Evolutionary conservation across 2,113 vertebrate genomes (phyloP).

Genomic region (Phylloscopus trochilus): DNA sequence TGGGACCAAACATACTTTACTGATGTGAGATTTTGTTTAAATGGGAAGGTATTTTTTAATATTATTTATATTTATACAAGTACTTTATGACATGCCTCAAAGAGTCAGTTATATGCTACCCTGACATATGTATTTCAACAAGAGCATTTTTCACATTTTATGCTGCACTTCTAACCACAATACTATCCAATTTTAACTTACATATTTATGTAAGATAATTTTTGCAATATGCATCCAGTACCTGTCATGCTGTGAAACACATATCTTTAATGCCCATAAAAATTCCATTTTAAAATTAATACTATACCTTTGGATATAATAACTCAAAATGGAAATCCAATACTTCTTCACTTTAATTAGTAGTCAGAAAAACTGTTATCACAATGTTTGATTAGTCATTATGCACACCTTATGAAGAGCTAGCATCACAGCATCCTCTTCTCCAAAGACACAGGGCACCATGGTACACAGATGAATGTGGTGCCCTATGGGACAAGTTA

Average conservation of each 20-base stretch:
- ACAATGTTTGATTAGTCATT: neutral
- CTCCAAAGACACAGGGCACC: conserved; percentile 83
- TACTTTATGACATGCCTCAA: neutral
- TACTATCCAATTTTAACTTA: neutral
- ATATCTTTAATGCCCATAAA: neutral
- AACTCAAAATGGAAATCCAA: neutral
- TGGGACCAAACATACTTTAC: neutral
- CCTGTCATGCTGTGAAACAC: neutral
- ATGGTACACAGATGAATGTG: conserved; percentile 83
- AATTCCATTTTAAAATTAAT: neutral
- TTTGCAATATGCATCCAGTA: neutral
- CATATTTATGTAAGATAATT: neutral
- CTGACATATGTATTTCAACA: neutral
- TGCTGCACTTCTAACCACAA: neutral
- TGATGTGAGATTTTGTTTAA: neutral
- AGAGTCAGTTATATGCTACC: neutral
- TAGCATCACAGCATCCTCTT: conserved; percentile 84
- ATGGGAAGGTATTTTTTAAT: neutral
- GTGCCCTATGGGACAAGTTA: conserved; percentile 73
- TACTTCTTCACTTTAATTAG: neutral
- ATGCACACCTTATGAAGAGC: conserved; percentile 80
- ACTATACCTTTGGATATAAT: neutral
- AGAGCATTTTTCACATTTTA: neutral
- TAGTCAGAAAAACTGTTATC: neutral
- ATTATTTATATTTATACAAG: neutral